Evolutionary conservation across 2,888 invertebrate genomes (phyloP).

Genomic region (Thymelicus sylvestris): DNA sequence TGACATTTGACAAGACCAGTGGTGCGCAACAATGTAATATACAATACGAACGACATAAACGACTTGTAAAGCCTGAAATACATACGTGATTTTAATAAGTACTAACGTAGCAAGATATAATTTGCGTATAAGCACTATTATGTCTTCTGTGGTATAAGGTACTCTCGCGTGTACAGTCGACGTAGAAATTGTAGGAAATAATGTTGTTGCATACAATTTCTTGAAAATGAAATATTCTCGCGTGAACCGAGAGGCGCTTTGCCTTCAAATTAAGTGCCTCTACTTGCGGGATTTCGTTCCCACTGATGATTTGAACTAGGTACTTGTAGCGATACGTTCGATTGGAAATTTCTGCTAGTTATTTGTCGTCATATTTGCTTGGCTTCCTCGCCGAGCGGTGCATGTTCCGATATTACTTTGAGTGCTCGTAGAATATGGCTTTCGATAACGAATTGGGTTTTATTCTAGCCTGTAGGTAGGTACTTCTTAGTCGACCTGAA

Average conservation of each 20-base stretch:
- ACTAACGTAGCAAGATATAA: too few relatives aligned
- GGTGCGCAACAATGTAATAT: too few relatives aligned
- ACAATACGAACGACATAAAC: too few relatives aligned
- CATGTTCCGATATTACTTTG: constrained; percentile 1
- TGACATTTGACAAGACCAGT: too few relatives aligned
- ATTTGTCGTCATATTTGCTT: constrained; percentile 45
- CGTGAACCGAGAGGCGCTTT: constrained; percentile 7
- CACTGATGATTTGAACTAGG: not conserved
- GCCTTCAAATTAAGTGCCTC: constrained; percentile 15
- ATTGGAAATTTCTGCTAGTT: constrained; percentile 49
- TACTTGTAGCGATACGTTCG: constrained; percentile 21
- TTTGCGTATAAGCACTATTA: too few relatives aligned
- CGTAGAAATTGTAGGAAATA: too few relatives aligned
- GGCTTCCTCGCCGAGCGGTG: constrained; percentile 41
- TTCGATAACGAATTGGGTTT: constrained; percentile 1
- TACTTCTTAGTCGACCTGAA: too few relatives aligned
- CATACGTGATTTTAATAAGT: too few relatives aligned
- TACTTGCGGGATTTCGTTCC: constrained; percentile 23
- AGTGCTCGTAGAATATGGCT: not conserved
- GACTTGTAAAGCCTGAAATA: too few relatives aligned
- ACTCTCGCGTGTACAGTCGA: too few relatives aligned
- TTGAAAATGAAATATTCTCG: constrained; percentile 5
- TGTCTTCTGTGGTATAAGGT: too few relatives aligned
- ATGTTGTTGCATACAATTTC: not conserved
- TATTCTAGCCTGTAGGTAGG: too few relatives aligned